These are phyloP conservation scores for Cactoblastis cactorum DNA, from an alignment of 2,888 invertebrate genomes.

Conservation along the genomic window DNA sequence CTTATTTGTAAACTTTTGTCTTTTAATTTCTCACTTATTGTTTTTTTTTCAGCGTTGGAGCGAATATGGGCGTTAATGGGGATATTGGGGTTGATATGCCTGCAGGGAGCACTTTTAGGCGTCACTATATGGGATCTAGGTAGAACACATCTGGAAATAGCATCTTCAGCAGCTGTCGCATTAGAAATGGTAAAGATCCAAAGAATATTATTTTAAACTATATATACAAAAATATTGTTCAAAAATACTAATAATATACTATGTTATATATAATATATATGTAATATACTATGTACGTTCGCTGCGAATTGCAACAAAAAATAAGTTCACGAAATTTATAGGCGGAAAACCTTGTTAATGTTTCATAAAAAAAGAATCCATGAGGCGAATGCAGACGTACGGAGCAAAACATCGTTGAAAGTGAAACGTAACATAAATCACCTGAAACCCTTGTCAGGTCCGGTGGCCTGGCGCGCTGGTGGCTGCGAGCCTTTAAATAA, in stretches of 20 bases:
- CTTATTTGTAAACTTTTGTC: no score
- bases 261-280: no score
- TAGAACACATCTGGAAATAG: conserved; percentile 54
- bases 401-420: conserved; percentile 50
- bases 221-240: neutral
- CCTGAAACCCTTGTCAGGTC: conserved; percentile 61
- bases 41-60: conserved; percentile 37
- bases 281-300: no score
- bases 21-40: no score
- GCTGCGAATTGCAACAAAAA: no score
- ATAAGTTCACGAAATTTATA: conserved; percentile 9
- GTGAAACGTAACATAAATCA: conserved; percentile 71
- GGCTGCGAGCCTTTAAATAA: conserved; percentile 49
- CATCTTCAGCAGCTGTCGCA: conserved; percentile 55
- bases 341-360: conserved; percentile 14
- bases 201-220: neutral
- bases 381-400: conserved; percentile 28
- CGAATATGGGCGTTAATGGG: conserved; percentile 42
- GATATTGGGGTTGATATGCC: conserved; percentile 33
- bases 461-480: conserved; percentile 24
- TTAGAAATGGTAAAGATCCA: conserved; percentile 63
- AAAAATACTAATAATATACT: no score
- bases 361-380: conserved; percentile 20
- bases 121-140: conserved; percentile 54
- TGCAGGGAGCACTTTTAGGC: conserved; percentile 39